phyloP scores from a whole-genome alignment of 2,113 vertebrate species.

The Phrynosoma platyrhinos region DNA sequence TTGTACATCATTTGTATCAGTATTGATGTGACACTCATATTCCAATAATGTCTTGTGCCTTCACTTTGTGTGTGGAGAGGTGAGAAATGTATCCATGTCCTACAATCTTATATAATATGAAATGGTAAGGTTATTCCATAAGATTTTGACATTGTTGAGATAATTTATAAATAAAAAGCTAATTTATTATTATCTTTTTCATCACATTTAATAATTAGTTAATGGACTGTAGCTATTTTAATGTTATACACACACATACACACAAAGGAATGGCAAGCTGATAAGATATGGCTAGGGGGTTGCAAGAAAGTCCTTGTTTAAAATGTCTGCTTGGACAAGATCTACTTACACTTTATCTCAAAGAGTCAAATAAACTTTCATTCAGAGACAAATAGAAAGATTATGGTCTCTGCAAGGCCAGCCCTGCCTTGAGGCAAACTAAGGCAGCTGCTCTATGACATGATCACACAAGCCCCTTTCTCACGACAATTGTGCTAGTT shows the following conservation, averaged over 20 bases:
- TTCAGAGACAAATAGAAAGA: not conserved
- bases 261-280: not conserved
- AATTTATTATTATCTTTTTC: slow-evolving; percentile 5
- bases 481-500: too few relatives aligned
- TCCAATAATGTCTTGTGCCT: not conserved
- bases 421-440: not conserved
- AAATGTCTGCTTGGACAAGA: not conserved
- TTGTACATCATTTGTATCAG: not conserved
- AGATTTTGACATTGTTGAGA: not conserved
- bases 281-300: not conserved
- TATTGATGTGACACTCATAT: not conserved
- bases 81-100: not conserved
- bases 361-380: not conserved
- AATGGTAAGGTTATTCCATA: slow-evolving; percentile 1
- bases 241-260: not conserved
- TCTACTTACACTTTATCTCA: not conserved
- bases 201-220: not conserved
- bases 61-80: not conserved
- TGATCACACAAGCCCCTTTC: too few relatives aligned
- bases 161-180: not conserved
- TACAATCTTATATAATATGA: not conserved
- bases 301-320: not conserved
- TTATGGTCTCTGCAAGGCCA: not conserved
- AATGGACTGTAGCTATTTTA: not conserved
- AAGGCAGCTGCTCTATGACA: too few relatives aligned